phyloP scores from a whole-genome alignment of 2,888 invertebrate species.

The Myathropa florea region DNA sequence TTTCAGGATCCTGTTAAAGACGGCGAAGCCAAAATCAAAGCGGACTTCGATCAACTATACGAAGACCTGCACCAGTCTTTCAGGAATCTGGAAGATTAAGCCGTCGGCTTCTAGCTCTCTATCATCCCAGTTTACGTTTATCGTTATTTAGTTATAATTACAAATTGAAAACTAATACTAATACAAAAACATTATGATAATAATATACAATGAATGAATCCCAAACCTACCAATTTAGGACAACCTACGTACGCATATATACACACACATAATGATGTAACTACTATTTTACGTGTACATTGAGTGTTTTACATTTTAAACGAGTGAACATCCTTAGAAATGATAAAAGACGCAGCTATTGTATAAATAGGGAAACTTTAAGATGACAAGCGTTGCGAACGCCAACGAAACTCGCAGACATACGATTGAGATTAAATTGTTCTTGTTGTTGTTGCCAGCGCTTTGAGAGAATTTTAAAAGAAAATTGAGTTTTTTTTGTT shows the following conservation, averaged over 20 bases:
- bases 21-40: conserved; percentile 97
- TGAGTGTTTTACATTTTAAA: conserved; percentile 58
- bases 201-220: conserved; percentile 54
- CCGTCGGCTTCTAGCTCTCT: conserved; percentile 46
- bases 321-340: conserved; percentile 38
- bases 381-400: conserved; percentile 20
- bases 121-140: conserved; percentile 68
- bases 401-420: conserved; percentile 9
- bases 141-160: conserved; percentile 67
- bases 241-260: conserved; percentile 13
- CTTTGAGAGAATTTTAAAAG: conserved; percentile 33
- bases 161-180: conserved; percentile 24
- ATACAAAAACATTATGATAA: conserved; percentile 34
- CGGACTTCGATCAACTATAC: conserved; percentile 96
- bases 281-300: conserved; percentile 64
- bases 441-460: conserved; percentile 59
- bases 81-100: conserved; percentile 97
- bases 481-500: conserved; percentile 20
- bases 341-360: conserved; percentile 39
- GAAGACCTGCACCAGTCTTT: conserved; percentile 98
- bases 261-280: conserved; percentile 36
- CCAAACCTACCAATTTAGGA: conserved; percentile 51
- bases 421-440: conserved; percentile 54
- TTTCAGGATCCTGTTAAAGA: conserved; percentile 96
- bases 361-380: conserved; percentile 12